These are phyloP conservation scores for Porites evermanni DNA, from an alignment of 92 coral and sea anemone species.

Conservation along the genomic window DNA sequence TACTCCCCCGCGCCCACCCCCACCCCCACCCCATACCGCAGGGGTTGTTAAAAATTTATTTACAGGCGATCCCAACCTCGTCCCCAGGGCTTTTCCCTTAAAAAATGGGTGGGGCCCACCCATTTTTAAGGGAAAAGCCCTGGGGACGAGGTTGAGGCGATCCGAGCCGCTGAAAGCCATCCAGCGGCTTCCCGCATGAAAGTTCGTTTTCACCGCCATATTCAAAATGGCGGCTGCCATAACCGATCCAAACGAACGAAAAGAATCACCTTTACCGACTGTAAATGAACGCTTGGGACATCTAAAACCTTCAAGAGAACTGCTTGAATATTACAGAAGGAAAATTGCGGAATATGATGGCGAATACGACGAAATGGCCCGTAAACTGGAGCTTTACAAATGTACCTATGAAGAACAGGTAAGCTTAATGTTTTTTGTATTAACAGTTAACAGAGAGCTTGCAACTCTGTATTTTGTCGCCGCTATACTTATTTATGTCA, in stretches of 20 bases:
- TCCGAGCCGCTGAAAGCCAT: neutral
- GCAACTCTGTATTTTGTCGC: no score
- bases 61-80: no score
- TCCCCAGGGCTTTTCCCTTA: no score
- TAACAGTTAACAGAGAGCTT: no score
- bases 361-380: conserved; percentile 93
- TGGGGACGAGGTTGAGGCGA: no score
- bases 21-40: neutral
- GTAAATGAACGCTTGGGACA: conserved; percentile 96
- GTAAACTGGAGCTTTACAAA: conserved; percentile 91
- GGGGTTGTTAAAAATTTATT: neutral
- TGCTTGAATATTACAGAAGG: conserved; percentile 95
- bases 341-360: conserved; percentile 99
- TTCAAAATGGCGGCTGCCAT: conserved; percentile 86
- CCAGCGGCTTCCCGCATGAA: conserved; percentile 35
- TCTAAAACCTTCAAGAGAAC: conserved; percentile 95
- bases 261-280: conserved; percentile 88
- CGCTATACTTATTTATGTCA: no score
- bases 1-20: no score
- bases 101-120: no score
- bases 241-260: conserved; percentile 44
- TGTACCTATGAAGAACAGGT: conserved; percentile 99
- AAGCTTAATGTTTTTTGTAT: neutral
- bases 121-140: no score
- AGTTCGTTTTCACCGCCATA: conserved; percentile 59